Conservation (phyloP, 2,113 vertebrate species). For the Dryoscopus gambensis region DNA sequence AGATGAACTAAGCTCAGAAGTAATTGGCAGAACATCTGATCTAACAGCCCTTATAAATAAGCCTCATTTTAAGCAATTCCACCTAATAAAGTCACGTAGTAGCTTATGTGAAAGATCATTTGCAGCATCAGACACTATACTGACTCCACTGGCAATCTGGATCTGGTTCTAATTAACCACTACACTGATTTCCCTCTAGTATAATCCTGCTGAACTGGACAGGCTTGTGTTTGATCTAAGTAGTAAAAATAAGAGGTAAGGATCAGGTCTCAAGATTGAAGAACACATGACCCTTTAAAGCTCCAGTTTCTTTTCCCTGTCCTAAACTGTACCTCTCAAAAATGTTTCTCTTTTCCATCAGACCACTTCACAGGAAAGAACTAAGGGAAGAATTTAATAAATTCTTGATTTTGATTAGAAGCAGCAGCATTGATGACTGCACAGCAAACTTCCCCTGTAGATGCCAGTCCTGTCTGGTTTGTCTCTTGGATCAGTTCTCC, state of each 20-base stretch:
- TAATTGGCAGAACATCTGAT: constrained; percentile 12
- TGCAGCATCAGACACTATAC: background rate
- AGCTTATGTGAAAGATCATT: background rate
- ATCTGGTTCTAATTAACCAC: background rate
- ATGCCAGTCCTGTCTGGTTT: background rate
- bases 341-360: background rate
- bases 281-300: background rate
- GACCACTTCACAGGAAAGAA: background rate
- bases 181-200: background rate
- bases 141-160: background rate
- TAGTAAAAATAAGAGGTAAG: background rate
- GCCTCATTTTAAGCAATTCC: background rate
- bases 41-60: background rate
- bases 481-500: background rate
- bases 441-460: background rate
- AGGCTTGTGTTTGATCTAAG: background rate
- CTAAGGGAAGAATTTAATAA: background rate
- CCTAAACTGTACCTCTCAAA: background rate
- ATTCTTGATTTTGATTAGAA: background rate
- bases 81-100: background rate
- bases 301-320: background rate
- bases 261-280: background rate
- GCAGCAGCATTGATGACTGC: background rate
- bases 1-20: background rate
- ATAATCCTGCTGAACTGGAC: background rate